Conservation (phyloP, 2,797 vertebrate species). For the Myotis daubentonii region DNA sequence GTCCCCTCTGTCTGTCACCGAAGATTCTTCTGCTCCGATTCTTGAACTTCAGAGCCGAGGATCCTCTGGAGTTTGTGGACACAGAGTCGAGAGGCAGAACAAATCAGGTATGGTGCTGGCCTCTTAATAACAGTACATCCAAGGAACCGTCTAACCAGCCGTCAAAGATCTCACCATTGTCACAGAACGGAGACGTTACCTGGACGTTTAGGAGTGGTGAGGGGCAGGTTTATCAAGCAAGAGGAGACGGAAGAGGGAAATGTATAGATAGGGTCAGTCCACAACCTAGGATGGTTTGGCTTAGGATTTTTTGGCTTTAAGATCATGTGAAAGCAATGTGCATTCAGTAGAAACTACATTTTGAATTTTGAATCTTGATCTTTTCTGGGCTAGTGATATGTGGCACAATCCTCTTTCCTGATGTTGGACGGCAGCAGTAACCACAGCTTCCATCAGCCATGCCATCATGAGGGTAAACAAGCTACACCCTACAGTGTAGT, state of each 20-base stretch:
- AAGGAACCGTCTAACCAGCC: not conserved
- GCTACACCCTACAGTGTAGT: no score
- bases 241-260: not conserved
- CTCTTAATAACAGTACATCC: not conserved
- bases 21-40: conserved; percentile 89
- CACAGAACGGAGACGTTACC: not conserved
- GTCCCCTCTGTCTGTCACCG: conserved; percentile 86
- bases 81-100: conserved; percentile 87
- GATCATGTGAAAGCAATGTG: not conserved
- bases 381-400: not conserved
- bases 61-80: conserved; percentile 86
- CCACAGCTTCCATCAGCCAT: not conserved
- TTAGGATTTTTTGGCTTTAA: not conserved
- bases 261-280: not conserved
- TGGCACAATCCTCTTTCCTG: not conserved
- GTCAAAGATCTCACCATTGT: not conserved
- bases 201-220: not conserved
- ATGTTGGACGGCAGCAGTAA: no score
- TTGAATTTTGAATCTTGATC: not conserved
- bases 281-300: not conserved
- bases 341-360: not conserved
- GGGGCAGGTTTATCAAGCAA: not conserved
- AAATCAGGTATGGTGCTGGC: conserved; percentile 85
- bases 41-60: conserved; percentile 89
- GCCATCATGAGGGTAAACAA: not conserved